Conservation (phyloP, 2,888 invertebrate species). For the Sialis fuliginosa region DNA sequence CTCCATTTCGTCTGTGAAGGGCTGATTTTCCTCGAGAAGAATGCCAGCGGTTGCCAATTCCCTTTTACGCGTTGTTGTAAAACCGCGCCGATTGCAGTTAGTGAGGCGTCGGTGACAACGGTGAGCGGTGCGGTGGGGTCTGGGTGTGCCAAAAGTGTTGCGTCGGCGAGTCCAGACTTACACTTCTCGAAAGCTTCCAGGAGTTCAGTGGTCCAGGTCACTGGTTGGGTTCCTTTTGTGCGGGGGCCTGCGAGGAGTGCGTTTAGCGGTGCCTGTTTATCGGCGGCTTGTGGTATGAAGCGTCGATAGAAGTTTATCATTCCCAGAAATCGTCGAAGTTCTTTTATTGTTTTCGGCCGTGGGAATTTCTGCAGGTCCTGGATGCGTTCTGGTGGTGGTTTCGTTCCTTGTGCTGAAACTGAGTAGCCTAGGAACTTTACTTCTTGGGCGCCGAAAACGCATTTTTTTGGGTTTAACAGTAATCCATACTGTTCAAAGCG, state of each 20-base stretch:
- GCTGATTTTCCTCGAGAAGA: too few species aligned
- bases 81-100: constrained; percentile 7
- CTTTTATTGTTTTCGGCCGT: too few species aligned
- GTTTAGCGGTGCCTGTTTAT: background rate
- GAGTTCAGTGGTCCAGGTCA: too few species aligned
- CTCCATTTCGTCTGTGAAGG: too few species aligned
- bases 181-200: too few species aligned
- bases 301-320: background rate
- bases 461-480: too few species aligned
- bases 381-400: constrained; percentile 8
- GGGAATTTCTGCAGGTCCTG: constrained; percentile 4
- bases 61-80: constrained; percentile 10
- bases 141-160: constrained; percentile 5
- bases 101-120: constrained; percentile 6
- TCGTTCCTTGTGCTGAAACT: constrained; percentile 7
- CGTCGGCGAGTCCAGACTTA: too few species aligned
- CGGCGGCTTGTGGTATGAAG: constrained; percentile 1
- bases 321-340: too few species aligned
- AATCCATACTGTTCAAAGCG: too few species aligned
- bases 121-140: background rate
- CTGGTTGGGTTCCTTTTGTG: too few species aligned
- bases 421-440: constrained; percentile 10
- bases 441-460: constrained; percentile 8
- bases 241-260: constrained; percentile 1
- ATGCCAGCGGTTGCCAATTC: constrained; percentile 11